A percentile compares a stretch with the other conserved stretches of the same genome.
Conservation (phyloP, 2,888 invertebrate species). For the Temnothorax unifasciatus region DNA sequence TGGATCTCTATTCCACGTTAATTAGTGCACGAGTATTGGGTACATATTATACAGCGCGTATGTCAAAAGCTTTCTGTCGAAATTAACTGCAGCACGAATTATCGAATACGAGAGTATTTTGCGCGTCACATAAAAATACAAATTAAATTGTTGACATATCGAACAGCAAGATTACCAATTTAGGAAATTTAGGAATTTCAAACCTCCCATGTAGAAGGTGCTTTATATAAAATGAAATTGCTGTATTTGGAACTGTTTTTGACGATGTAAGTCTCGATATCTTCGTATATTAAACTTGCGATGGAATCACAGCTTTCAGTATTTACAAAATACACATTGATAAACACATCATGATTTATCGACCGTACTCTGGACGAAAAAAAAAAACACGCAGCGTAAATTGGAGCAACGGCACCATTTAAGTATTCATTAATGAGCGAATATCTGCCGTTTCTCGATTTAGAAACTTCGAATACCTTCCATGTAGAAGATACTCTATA, state of each 20-base stretch:
- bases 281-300: background rate
- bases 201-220: too few species aligned
- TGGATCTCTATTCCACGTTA: background rate
- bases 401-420: background rate
- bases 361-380: background rate
- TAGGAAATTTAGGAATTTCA: background rate
- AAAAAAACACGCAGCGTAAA: background rate
- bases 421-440: background rate
- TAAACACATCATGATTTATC: conserved; percentile 8
- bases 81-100: background rate
- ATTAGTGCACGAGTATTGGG: background rate
- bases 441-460: background rate
- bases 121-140: background rate
- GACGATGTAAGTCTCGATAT: too few species aligned
- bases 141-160: conserved; percentile 1
- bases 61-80: background rate
- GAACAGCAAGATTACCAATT: background rate
- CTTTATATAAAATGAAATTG: too few species aligned
- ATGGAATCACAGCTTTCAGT: background rate
- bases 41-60: background rate
- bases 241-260: too few species aligned
- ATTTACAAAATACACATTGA: conserved; percentile 17
- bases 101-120: conserved; percentile 2
- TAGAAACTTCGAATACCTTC: background rate
- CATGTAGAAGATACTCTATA: background rate